Conservation (phyloP, 2,797 vertebrate species). For the Thamnophis elegans region DNA sequence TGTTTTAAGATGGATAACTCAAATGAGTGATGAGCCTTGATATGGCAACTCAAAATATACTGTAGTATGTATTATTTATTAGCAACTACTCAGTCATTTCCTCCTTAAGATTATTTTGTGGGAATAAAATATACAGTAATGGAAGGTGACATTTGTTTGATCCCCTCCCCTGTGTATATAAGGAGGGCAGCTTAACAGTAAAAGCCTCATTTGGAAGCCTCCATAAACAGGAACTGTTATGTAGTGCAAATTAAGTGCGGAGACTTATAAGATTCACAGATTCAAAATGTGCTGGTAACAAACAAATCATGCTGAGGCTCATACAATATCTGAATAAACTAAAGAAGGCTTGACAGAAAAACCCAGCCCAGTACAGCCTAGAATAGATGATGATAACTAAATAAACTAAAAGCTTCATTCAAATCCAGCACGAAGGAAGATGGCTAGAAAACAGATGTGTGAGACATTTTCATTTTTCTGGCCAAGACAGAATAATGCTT, state of each 20-base stretch:
- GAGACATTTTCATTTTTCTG: constrained; percentile 37
- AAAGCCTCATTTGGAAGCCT: not conserved
- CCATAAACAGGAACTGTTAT: not conserved
- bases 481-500: constrained; percentile 53
- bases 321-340: constrained; percentile 5
- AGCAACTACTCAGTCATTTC: not conserved
- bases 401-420: constrained; percentile 33
- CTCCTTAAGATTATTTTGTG: not conserved
- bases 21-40: not conserved
- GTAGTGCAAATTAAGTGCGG: not conserved
- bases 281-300: not conserved
- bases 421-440: constrained; percentile 46
- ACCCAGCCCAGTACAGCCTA: not conserved
- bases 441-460: constrained; percentile 48
- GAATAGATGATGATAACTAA: constrained; percentile 17
- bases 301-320: not conserved
- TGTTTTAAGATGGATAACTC: not conserved
- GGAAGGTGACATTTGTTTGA: not conserved
- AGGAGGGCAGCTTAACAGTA: not conserved
- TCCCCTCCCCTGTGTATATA: not conserved
- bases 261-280: not conserved
- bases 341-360: not conserved
- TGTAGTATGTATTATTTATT: not conserved
- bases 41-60: not conserved
- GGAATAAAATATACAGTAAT: not conserved